Percentiles rank a stretch among this genome's conserved stretches.
Evolutionary conservation across 2,797 vertebrate genomes (phyloP).

Genomic region (Crax fasciolata): DNA sequence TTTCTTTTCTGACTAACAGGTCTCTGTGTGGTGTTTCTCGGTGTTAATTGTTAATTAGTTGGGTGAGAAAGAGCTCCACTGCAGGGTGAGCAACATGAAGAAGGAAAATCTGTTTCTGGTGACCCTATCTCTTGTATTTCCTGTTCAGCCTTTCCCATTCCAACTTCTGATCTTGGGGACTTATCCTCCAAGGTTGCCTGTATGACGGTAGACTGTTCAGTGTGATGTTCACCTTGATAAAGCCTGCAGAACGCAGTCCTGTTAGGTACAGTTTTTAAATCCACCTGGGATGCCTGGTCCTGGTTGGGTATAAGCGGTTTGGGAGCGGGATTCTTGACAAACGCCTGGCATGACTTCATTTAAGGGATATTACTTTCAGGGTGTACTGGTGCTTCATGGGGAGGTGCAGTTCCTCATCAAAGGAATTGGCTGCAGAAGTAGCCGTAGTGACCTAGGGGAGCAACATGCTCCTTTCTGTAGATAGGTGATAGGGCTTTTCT

Average conservation of each 20-base stretch:
- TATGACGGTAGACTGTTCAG: neutral
- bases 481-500: rapidly evolving
- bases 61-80: neutral
- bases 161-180: neutral
- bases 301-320: neutral
- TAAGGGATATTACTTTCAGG: neutral
- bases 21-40: neutral
- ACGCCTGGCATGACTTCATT: rapidly evolving
- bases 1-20: neutral
- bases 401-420: neutral
- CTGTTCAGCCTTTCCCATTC: neutral
- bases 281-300: neutral
- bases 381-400: neutral
- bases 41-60: neutral
- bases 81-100: neutral
- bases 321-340: neutral
- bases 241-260: neutral
- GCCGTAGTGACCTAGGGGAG: neutral
- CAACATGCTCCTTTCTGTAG: neutral
- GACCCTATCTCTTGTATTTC: neutral
- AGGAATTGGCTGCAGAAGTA: neutral
- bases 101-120: neutral
- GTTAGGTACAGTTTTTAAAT: neutral
- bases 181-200: neutral
- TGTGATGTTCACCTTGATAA: neutral